Evolutionary conservation across 2,797 vertebrate species (phyloP), one percentile per base, ranked within the genome.

Genomic region (Trachurus trachurus): DNA sequence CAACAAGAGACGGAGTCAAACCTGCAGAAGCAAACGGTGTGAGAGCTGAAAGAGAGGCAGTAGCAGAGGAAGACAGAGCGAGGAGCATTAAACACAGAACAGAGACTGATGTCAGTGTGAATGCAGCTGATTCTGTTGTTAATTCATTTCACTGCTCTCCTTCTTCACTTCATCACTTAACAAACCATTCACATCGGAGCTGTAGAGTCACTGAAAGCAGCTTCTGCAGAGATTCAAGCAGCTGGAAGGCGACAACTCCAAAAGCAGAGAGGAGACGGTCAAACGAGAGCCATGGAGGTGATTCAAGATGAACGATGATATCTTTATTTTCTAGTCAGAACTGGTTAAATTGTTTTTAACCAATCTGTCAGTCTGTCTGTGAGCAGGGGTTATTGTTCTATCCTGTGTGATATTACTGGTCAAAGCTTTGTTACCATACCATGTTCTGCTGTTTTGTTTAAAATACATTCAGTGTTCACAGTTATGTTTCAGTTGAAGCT

Each of bases 131-230:
- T 21, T 58, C 16, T 52, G 0, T 12, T 75, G 7, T 26, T 5
- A 71, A 0, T 9, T 44, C 5, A 11, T 2, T 1, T n/a, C 2
- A 4, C 7, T 21, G 0, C 17, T n/a, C 26, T 49, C n/a, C 31
- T 37, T 37, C 34, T 37, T 9, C 34, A 37, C 34, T 7, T 37
- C 8, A 9, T 37, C 34, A 37, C 34, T 37, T 21, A 9, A 26
- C 6, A 39, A 42, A 1, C 42, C 0, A 1, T 56, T 29, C 6
- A 8, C 47, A n/a, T 6, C 39, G 16, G 57, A 8, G 2, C 9
- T 0, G 0, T 1, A 10, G 1, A 8, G 2, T 2, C 4, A 52
- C 34, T 0, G 9, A 31, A 12, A 2, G 9, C 42, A 9, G 40
- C 49, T 0, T 8, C 0, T 0, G 1, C 54, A 44, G 5, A 15